Evolutionary conservation across 1,140 invertebrate genomes (phyloP).

Genomic region (Littorina saxatilis): DNA sequence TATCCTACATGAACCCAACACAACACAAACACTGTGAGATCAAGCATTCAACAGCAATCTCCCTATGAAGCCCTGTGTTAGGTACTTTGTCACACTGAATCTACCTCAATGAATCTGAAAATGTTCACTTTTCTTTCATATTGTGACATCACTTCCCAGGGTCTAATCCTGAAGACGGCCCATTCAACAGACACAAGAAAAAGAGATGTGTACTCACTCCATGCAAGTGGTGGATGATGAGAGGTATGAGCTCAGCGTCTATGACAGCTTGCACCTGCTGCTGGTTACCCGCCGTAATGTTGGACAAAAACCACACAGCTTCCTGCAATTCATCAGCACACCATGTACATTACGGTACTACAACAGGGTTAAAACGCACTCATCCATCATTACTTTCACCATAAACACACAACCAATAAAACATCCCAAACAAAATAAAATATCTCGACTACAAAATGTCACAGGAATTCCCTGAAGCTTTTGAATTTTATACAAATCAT

Average conservation of each 20-base stretch:
- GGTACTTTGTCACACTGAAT: no score
- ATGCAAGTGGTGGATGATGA: constrained; percentile 94
- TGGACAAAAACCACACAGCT: constrained; percentile 99
- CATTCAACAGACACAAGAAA: no score
- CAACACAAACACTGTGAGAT: no score
- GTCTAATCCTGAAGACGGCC: no score
- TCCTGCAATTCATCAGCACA: constrained; percentile 79
- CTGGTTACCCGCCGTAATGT: constrained; percentile 98
- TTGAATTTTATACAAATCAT: no score
- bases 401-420: background rate
- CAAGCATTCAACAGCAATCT: no score
- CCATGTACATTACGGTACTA: background rate
- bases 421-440: background rate
- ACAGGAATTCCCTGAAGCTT: background rate
- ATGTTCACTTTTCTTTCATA: no score
- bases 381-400: background rate
- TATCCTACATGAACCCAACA: no score
- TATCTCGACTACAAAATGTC: background rate
- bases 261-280: constrained; percentile 98
- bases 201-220: constrained; percentile 80
- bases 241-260: constrained; percentile 93
- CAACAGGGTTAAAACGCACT: background rate
- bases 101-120: no score
- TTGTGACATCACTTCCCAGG: no score
- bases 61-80: no score